Conservation (phyloP, 2,888 invertebrate species). For the Unio pictorum region DNA sequence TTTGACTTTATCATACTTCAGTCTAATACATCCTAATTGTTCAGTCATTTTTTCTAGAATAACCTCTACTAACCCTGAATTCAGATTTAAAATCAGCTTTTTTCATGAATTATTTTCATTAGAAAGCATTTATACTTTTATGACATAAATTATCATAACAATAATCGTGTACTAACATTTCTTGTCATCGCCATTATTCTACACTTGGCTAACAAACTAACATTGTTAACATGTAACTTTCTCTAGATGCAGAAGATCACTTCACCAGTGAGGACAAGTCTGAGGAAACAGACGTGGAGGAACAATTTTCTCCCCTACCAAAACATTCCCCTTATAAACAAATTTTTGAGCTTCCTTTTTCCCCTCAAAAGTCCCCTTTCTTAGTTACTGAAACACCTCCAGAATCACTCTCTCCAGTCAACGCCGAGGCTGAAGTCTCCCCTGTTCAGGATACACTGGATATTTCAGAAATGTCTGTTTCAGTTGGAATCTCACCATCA, state of each 20-base stretch:
- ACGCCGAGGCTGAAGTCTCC: slow-evolving; percentile 46
- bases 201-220: slow-evolving; percentile 20
- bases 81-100: too few relatives aligned
- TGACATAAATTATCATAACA: too few relatives aligned
- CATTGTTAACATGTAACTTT: slow-evolving; percentile 21
- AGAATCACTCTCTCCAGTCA: slow-evolving; percentile 41
- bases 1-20: too few relatives aligned
- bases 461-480: slow-evolving; percentile 45
- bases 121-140: too few relatives aligned
- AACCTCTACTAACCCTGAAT: too few relatives aligned
- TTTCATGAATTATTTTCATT: too few relatives aligned
- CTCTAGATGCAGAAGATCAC: slow-evolving; percentile 52
- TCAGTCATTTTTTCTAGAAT: too few relatives aligned
- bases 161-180: too few relatives aligned
- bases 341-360: slow-evolving; percentile 61
- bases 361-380: slow-evolving; percentile 35
- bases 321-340: slow-evolving; percentile 58
- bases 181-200: neutral
- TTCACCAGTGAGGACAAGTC: slow-evolving; percentile 65
- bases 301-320: slow-evolving; percentile 62
- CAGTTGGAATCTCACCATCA: slow-evolving; percentile 65
- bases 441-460: slow-evolving; percentile 49
- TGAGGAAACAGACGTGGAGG: slow-evolving; percentile 67
- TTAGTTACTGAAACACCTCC: slow-evolving; percentile 52
- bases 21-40: too few relatives aligned